phyloP scores from a whole-genome alignment of 2,888 invertebrate species.

The Tillus elongatus region DNA sequence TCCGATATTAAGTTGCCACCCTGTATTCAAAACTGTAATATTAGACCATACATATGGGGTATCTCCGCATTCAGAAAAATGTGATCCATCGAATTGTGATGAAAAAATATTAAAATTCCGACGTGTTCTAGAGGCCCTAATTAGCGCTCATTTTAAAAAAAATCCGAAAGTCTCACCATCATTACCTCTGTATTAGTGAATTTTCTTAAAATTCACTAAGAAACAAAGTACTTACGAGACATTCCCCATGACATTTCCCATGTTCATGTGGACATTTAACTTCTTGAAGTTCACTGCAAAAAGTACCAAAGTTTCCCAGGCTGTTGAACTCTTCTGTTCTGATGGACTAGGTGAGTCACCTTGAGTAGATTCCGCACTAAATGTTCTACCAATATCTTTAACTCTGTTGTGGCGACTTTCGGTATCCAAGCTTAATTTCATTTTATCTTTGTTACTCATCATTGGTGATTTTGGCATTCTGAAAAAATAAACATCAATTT shows the following conservation, averaged over 20 bases:
- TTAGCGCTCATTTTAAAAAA: no score
- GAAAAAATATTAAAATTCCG: no score
- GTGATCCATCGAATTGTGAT: no score
- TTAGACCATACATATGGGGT: no score
- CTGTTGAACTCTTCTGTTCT: conserved; percentile 57
- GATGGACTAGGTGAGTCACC: conserved; percentile 48
- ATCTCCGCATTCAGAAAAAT: no score
- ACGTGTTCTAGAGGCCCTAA: neutral
- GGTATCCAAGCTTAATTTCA: conserved; percentile 49
- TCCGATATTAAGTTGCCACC: no score
- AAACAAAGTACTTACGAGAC: conserved; percentile 67
- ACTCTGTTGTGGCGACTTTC: conserved; percentile 44
- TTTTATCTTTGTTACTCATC: conserved; percentile 46
- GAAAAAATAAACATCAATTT: no score
- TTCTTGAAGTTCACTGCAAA: conserved; percentile 94
- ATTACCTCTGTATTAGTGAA: no score
- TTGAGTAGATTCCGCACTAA: conserved; percentile 45
- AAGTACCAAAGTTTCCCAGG: conserved; percentile 93
- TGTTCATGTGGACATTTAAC: conserved; percentile 96
- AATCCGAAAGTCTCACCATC: no score
- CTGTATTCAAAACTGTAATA: no score
- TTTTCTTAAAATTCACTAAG: no score
- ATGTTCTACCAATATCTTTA: conserved; percentile 49
- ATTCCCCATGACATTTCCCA: conserved; percentile 99
- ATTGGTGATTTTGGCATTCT: conserved; percentile 35